Evolutionary conservation across 2,113 vertebrate genomes (phyloP), one percentile per base, ranked within the genome.

Genomic region (Nyctereutes procyonoides): DNA sequence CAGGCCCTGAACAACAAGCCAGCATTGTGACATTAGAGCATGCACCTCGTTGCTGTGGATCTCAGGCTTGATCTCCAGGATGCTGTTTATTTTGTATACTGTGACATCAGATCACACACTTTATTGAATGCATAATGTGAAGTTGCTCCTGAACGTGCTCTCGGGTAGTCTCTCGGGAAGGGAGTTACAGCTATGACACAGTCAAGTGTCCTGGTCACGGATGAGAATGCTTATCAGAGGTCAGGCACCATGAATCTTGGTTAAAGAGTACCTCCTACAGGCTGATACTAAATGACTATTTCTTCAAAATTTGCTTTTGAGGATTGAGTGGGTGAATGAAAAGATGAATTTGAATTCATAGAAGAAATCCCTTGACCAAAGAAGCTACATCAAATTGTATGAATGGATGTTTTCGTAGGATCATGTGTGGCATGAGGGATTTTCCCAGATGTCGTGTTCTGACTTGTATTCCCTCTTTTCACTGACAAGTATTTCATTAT

Each of bases 1-100:
- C 97, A 92, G 95, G 91, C 92, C 86, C 92, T 93, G 91, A 92
- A 98, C 96, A 95, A 98, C 96, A 98, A 98, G 91, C 88, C 97
- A 69, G 74, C 97, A 98, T 98, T 98, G 98, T 98, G 95, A 89
- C 51, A 76, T 55, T 28, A 60, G 35, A 91, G 88, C 48, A 1
- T 77, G 16, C 24, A 83, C 13, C 35, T 65, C 62, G 67, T 60
- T 62, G 12, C 62, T 80, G 55, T 17, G 26, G 62, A 14, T 56
- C 60, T 14, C 24, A 26, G 89, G 2, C 71, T 97, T 11, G 0
- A 3, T 14, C 9, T 60, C 60, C 16, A 93, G 80, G 19, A 24
- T 9, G 8, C 73, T 69, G 32, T 60, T 55, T 82, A 38, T 22
- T 96, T 95, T 89, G 43, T 5, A 94, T 77, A 63, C 14, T 20